Evolutionary conservation across 2,888 invertebrate genomes (phyloP).

Genomic region (Gibbula magus): DNA sequence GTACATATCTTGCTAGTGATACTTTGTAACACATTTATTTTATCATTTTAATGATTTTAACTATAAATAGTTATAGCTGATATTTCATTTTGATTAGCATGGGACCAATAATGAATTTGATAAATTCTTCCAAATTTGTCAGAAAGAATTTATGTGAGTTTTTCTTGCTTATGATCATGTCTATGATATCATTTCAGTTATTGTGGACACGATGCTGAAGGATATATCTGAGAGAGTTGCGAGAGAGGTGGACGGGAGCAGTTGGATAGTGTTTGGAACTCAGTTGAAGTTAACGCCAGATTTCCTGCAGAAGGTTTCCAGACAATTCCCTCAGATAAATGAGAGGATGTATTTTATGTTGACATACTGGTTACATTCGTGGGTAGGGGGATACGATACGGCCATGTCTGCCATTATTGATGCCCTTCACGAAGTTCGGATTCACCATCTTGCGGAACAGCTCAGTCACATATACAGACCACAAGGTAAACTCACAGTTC

Average conservation of each 20-base stretch:
- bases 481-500: background rate
- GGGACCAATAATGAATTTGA: too few relatives aligned
- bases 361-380: background rate
- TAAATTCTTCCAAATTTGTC: too few relatives aligned
- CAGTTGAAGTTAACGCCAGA: background rate
- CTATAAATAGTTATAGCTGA: too few relatives aligned
- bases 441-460: background rate
- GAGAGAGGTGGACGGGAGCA: background rate
- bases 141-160: too few relatives aligned
- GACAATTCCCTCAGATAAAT: background rate
- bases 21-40: too few relatives aligned
- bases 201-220: background rate
- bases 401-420: background rate
- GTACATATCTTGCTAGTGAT: too few relatives aligned
- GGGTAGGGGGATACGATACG: background rate
- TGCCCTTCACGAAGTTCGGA: background rate
- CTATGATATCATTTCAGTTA: background rate
- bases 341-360: background rate
- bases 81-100: too few relatives aligned
- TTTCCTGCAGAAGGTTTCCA: background rate
- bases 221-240: background rate
- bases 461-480: background rate
- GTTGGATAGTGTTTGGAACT: background rate
- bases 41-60: too few relatives aligned
- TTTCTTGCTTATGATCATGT: too few relatives aligned